Evolutionary conservation across 2,113 vertebrate species (phyloP), one percentile per base, ranked within the genome.

Genomic region (Trogon melanurus): DNA sequence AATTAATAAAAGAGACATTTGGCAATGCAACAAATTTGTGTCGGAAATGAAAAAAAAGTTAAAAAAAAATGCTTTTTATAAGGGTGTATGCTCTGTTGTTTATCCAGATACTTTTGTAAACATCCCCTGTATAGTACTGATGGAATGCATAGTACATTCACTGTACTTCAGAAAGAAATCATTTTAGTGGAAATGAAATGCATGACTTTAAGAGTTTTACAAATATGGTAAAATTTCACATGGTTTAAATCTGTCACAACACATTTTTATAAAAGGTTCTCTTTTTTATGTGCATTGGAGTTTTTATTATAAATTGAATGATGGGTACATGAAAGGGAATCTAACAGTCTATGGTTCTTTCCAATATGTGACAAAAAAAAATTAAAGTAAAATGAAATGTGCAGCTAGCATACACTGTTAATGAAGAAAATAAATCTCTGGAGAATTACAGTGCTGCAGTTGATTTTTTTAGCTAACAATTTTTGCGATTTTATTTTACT

Each of bases 281-380:
- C 29, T 53, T 60, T 76, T 91, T 88, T 6, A 94, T 51, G 6
- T 76, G 27, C n/a, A 76, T 17, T 82, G 27, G 74, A 88, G 76
- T 65, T 93, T 88, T 94, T 85, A 80, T 94, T 76, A 82, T 79
- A 64, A 88, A 78, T 74, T 96, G 87, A 93, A 17, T 89, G 87
- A 94, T 47, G 22, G 27, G 30, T 85, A 76, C 54, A 44, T 73
- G 66, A 93, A 95, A 89, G 41, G 21, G 38, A 67, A 70, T 62
- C 30, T 47, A 76, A 71, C 3, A 69, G 1, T 65, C 21, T 72
- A 65, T 23, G 45, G 38, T 54, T 66, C 27, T 79, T 94, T 85
- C 50, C 30, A 92, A 58, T 47, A 54, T 19, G 21, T 91, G 58
- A n/a, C 56, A 74, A 85, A 96, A 85, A 96, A 89, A 89, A 95